Conservation (phyloP, 1,140 invertebrate species). For the Oreohelix idahoensis region DNA sequence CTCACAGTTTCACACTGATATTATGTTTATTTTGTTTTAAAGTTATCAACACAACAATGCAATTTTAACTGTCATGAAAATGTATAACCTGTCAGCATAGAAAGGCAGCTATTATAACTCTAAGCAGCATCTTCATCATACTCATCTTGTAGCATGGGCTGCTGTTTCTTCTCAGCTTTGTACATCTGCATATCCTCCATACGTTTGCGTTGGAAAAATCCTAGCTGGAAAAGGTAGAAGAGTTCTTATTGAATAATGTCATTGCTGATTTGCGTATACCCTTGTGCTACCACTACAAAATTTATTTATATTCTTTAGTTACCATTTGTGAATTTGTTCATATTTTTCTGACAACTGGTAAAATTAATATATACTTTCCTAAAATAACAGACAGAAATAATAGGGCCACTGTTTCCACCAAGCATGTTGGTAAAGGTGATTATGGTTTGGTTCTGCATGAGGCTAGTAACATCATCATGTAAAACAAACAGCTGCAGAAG, state of each 20-base stretch:
- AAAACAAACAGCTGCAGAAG: no score
- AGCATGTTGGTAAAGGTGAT: no score
- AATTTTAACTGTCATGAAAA: not conserved
- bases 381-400: no score
- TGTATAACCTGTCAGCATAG: not conserved
- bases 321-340: no score
- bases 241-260: no score
- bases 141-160: conserved; percentile 43
- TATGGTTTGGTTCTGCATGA: no score
- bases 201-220: conserved; percentile 91
- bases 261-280: no score
- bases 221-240: conserved; percentile 78
- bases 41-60: not conserved
- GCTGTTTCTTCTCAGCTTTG: conserved; percentile 49
- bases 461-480: no score
- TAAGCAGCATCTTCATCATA: conserved; percentile 35
- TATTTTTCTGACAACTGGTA: no score
- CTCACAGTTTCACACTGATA: not conserved
- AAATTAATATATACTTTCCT: no score
- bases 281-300: no score
- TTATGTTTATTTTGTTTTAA: not conserved
- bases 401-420: no score
- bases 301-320: not conserved
- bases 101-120: not conserved
- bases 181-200: conserved; percentile 73